phyloP scores from a whole-genome alignment of 2,113 vertebrate species.

The Prunella fulvescens region DNA sequence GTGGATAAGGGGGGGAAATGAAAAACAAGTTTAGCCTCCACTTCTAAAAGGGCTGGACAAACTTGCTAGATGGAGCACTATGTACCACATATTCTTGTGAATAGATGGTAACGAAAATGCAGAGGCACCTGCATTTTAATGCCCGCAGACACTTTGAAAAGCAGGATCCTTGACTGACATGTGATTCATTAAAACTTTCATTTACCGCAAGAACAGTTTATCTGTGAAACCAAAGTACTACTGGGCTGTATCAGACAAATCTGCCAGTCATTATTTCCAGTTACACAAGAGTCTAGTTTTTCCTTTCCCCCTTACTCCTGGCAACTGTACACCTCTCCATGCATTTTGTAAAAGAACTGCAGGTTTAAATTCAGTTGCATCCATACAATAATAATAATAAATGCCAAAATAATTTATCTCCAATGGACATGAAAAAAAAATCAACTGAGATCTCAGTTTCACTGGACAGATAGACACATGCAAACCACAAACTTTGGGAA shows the following conservation, averaged over 20 bases:
- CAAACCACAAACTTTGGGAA: neutral
- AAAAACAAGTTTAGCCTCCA: conserved; percentile 67
- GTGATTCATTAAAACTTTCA: neutral
- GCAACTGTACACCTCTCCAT: neutral
- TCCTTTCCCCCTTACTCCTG: neutral
- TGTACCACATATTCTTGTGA: conserved; percentile 13
- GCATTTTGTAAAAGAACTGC: neutral
- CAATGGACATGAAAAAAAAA: neutral
- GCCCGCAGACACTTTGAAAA: neutral
- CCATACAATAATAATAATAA: neutral
- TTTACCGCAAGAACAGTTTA: neutral
- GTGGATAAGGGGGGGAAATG: conserved; percentile 5
- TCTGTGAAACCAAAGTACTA: neutral
- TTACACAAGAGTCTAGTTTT: neutral
- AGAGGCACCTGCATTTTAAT: neutral
- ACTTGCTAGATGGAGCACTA: neutral
- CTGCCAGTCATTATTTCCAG: neutral
- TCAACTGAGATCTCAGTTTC: neutral
- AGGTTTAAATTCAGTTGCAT: neutral
- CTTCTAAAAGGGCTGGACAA: conserved; percentile 43
- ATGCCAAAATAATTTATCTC: neutral
- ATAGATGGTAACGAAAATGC: conserved; percentile 1
- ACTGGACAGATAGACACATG: neutral
- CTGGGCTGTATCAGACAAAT: neutral
- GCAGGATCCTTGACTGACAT: neutral